Base-by-base conservation (phyloP, 2,113 vertebrate species). In the Mandrillus leucophaeus region DNA sequence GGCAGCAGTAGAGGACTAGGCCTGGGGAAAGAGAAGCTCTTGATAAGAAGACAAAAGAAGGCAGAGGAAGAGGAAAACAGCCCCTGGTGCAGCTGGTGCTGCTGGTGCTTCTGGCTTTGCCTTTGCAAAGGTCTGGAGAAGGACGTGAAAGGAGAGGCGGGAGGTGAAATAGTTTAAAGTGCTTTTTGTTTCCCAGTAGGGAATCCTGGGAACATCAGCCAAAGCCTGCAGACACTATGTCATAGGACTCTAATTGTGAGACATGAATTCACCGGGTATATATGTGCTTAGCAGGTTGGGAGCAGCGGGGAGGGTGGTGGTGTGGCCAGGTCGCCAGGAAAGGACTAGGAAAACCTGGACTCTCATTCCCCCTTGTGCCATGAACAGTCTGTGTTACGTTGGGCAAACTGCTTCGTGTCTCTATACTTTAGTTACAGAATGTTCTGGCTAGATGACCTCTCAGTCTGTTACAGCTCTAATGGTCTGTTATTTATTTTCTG, bases 191-290 rank as follows among this genome's bases (percentile, higher is more conserved):
- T 90, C 68, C 27, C 35, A 25, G 32, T 7, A 27, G 66, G 57
- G 72, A 13, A 14, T 48, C 52, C 23, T 40, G 93, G 25, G 57
- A 48, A 59, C n/a, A 23, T 30, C 55, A 35, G 73, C 93, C 73
- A 68, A 90, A 86, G 85, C 55, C 66, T 87, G 85, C 85, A 97
- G 97, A 95, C 95, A 17, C 88, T 93, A 61, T 82, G 95, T 97
- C 95, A 93, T 70, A 45, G 52, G 66, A 59, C 93, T 93, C 32
- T 57, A 55, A 70, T 85, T 81, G 84, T 16, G 78, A 97, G 97
- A 95, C 93, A 40, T 83, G 88, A 96, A 94, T 90, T 98, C 94
- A 97, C 64, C 0, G 3, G 70, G 20, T 93, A 45, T 10, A 16
- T 23, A 76, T 82, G 94, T 79, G 88, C 76, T 88, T 88, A 95